Evolutionary conservation across 2,113 vertebrate genomes (phyloP), one percentile per base, ranked within the genome.

Genomic region (Cepphus grylle): DNA sequence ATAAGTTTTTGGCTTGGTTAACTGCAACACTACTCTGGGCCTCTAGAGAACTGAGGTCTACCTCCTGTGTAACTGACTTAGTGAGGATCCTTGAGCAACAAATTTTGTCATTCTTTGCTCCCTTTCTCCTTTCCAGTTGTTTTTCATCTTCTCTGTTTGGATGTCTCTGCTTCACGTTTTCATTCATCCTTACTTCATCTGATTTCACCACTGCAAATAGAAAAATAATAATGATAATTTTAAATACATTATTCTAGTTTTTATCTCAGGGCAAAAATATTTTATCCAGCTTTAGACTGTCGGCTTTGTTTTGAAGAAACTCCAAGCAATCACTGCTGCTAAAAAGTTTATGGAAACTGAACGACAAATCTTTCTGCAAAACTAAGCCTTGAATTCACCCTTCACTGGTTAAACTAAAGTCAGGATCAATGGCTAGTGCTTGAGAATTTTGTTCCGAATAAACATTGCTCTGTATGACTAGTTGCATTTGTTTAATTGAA

Each of bases 401-500:
- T 66, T 63, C 17, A 66, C 4, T 74, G 20, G 20, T 58, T 74
- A 83, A 90, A 58, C 21, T 66, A 38, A 94, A 83, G 12, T 49
- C 32, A 70, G n/a, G n/a, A 87, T 83, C 61, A 78, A 20, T 47
- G 20, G 22, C 9, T 62, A 78, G 53, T 83, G 16, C n/a, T 49
- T 63, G 61, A 90, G 50, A 94, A 92, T 83, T 91, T 95, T 45
- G 55, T 78, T 94, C 88, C 71, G 32, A 97, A 96, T 94, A 97
- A 97, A 97, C 40, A 32, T 96, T 96, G 79, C 92, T 97, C 97
- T 95, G 72, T 98, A 91, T 96, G 93, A 91, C 76, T 97, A 97
- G 97, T 93, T 97, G 93, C 90, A 97, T 98, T 98, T 98, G 96
- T 98, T 98, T 98, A 98, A 63, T 63, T 66, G 43, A 66, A 66